A percentile compares a stretch with the other conserved stretches of the same genome.
Evolutionary conservation across 1,140 invertebrate species (phyloP).

Genomic region (Drosophila orosa): DNA sequence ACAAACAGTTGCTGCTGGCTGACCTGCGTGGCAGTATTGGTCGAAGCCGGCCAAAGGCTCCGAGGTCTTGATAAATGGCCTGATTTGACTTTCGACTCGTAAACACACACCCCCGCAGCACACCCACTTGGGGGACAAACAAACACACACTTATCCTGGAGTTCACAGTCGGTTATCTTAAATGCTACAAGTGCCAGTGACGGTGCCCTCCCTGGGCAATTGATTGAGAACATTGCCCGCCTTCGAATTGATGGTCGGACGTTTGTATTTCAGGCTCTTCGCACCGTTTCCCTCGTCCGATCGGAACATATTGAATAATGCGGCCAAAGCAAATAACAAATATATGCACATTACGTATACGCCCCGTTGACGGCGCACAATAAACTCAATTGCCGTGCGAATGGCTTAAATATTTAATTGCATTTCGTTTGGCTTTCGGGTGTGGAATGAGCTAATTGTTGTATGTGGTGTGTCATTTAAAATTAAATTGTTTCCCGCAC

Average conservation of each 20-base stretch:
- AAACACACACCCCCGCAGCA: conserved; percentile 21
- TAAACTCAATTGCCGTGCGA: conserved; percentile 36
- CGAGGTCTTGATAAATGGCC: conserved; percentile 64
- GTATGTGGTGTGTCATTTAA: conserved; percentile 11
- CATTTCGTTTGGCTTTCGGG: conserved; percentile 21
- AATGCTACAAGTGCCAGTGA: conserved; percentile 61
- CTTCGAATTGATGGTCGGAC: conserved; percentile 48
- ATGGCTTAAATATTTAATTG: conserved; percentile 58
- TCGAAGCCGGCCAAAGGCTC: conserved; percentile 13
- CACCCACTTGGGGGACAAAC: conserved; percentile 15
- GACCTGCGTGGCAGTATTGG: conserved; percentile 53
- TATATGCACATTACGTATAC: conserved; percentile 33
- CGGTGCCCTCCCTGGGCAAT: conserved; percentile 18
- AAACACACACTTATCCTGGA: conserved; percentile 17
- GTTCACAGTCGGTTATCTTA: conserved; percentile 43
- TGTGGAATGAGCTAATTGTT: conserved; percentile 19
- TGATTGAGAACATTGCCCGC: conserved; percentile 37
- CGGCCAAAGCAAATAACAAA: conserved; percentile 48
- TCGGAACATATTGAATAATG: conserved; percentile 61
- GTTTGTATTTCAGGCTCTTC: conserved; percentile 26
- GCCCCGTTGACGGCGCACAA: conserved; percentile 42
- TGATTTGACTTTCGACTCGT: conserved; percentile 59
- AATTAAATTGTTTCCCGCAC: conserved; percentile 18
- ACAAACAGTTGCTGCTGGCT: conserved; percentile 34
- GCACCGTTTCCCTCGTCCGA: conserved; percentile 27